Percentiles rank a stretch among this genome's conserved stretches.
phyloP scores from a whole-genome alignment of 2,113 vertebrate genomes.

The Strix uralensis region DNA sequence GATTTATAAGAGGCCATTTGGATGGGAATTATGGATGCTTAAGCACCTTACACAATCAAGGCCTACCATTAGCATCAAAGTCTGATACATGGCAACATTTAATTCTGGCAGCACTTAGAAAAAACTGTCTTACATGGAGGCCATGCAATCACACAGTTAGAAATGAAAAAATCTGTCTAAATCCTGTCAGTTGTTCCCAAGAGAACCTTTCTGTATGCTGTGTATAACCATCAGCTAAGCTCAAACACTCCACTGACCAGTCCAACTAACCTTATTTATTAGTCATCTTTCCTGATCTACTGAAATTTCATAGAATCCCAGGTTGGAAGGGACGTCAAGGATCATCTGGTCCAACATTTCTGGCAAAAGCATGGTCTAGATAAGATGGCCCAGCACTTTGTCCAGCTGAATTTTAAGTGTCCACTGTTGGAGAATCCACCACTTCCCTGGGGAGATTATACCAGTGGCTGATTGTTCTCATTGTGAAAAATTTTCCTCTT shows the following conservation, averaged over 20 bases:
- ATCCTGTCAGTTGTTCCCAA: not conserved
- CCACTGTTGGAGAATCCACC: no score
- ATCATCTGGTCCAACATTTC: no score
- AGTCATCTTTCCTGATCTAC: not conserved
- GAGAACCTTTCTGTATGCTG: not conserved
- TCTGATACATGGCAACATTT: slow-evolving; percentile 2
- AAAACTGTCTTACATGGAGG: not conserved
- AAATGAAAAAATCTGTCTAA: not conserved
- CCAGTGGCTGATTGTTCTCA: no score
- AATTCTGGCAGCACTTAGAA: not conserved
- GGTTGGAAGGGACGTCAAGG: no score
- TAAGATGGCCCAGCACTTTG: no score
- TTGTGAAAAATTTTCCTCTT: no score
- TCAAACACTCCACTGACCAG: not conserved
- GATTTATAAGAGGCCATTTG: slow-evolving; percentile 21
- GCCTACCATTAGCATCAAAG: not conserved
- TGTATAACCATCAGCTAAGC: not conserved
- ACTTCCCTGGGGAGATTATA: no score
- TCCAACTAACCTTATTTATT: not conserved
- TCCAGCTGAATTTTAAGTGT: no score
- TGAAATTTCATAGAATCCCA: not conserved
- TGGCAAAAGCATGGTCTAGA: no score
- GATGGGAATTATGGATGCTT: not conserved
- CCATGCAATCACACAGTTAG: not conserved
- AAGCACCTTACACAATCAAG: not conserved